Base-by-base conservation (phyloP, 2,888 invertebrate species). In the Tortricodes alternella region DNA sequence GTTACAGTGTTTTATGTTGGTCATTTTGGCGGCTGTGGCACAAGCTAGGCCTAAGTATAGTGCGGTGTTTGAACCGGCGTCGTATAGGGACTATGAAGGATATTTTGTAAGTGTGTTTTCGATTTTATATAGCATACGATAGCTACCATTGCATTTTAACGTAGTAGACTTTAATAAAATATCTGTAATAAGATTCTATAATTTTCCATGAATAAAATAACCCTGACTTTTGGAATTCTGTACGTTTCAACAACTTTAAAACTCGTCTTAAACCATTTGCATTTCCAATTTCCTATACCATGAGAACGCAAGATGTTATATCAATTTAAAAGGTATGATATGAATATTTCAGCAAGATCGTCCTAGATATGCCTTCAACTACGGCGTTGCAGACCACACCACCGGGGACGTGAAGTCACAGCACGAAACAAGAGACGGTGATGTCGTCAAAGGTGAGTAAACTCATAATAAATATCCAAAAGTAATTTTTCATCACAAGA, bases 371-470 rank as follows among this genome's bases (percentile, higher is more conserved):
- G 88, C 93, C 1, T 93, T 93, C 64, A 93, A 93, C 66, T 93
- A 93, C 64, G 93, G 93, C 15, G 93, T 93, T 38, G 92, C 93
- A 11, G 93, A 93, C 73, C 93, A 91, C 61, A 67, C 76, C 1
- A 91, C 91, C 0, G 91, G 91, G 18, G 93, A 93, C 70, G 92
- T 93, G 0, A 93, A 93, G 71, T 93, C 93, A 3, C 93, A 93
- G 67, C 93, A 93, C 59, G 93, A 93, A 72, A 92, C 92, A 0
- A 91, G 93, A 64, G 93, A 93, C 53, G 93, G 93, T 0, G 93
- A 93, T 73, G 90, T 92, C 35, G 93, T 93, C 1, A 93, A 93
- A 88, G 93, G 93, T 93, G 77, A 41, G 19, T 56, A 39, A n/a
- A n/a, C n/a, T n/a, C n/a, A n/a, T n/a, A n/a, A n/a, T n/a, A n/a